Conservation (phyloP, 92 coral and sea anemone genomes). For the Virgularia gustaviana region DNA sequence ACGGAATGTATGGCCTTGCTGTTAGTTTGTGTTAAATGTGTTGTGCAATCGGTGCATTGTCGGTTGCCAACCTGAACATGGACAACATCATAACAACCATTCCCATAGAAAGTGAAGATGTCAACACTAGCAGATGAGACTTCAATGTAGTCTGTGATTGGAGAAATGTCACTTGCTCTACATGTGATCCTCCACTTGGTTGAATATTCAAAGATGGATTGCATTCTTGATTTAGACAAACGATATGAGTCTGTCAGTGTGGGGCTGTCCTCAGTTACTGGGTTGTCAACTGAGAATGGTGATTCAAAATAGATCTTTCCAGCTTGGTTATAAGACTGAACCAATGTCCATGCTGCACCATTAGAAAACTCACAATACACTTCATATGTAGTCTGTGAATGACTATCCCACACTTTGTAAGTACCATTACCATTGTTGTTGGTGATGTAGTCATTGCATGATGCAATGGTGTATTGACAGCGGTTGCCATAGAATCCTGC, state of each 20-base stretch:
- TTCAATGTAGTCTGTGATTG: not conserved
- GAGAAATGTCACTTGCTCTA: not conserved
- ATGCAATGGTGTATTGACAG: not conserved
- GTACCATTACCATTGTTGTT: not conserved
- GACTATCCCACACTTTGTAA: conserved; percentile 1
- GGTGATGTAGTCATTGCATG: not conserved
- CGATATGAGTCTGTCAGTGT: conserved; percentile 2
- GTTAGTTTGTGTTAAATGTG: not conserved
- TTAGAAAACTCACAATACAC: conserved; percentile 20
- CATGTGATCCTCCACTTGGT: conserved; percentile 5
- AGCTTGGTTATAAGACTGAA: not conserved
- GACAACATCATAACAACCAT: not conserved
- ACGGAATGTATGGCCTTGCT: not conserved
- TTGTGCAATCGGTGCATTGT: not conserved
- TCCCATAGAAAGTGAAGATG: not conserved
- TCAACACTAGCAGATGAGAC: not conserved
- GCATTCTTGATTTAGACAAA: conserved; percentile 25
- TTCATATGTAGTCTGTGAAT: not conserved
- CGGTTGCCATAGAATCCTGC: conserved; percentile 12
- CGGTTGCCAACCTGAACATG: not conserved
- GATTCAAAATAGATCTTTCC: not conserved
- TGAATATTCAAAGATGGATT: conserved; percentile 10
- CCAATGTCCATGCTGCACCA: conserved; percentile 9
- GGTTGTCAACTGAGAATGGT: not conserved
- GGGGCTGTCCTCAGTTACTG: not conserved